These are phyloP conservation scores for Hypomesus transpacificus DNA, from an alignment of 2,113 vertebrate species.

Conservation along the genomic window DNA sequence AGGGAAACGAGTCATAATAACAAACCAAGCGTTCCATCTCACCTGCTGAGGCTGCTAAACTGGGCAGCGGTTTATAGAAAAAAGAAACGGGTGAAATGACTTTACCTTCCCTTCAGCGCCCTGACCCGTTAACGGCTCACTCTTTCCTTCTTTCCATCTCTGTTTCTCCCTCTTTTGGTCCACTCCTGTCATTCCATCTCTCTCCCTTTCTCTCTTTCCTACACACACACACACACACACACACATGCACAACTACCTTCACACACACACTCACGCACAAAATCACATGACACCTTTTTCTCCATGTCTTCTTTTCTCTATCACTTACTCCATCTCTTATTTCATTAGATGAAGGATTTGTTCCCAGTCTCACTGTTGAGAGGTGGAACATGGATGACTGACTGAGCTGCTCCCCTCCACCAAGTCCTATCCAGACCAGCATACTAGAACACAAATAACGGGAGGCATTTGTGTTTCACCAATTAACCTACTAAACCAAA, in stretches of 20 bases:
- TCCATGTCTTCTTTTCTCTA: constrained; percentile 20
- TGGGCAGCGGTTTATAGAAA: constrained; percentile 28
- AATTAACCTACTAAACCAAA: too few species aligned
- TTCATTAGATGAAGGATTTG: too few species aligned
- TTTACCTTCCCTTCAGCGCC: constrained; percentile 30
- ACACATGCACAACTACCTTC: not conserved
- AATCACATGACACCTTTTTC: not conserved
- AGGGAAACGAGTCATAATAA: constrained; percentile 46
- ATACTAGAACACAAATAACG: too few species aligned
- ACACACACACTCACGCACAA: too few species aligned
- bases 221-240: constrained; percentile 15
- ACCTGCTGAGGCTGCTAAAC: constrained; percentile 37
- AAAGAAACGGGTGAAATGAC: constrained; percentile 50
- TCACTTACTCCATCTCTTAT: constrained; percentile 1
- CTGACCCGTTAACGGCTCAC: constrained; percentile 14
- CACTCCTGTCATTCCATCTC: not conserved
- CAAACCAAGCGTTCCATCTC: constrained; percentile 23
- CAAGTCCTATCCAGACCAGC: too few species aligned
- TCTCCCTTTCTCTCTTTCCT: constrained; percentile 16
- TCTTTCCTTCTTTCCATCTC: constrained; percentile 27
- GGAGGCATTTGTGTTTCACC: too few species aligned
- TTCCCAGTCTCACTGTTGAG: too few species aligned
- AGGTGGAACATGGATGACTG: too few species aligned
- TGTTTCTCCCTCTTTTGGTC: not conserved
- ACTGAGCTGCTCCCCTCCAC: too few species aligned